Percentiles rank a stretch among this genome's conserved stretches.
These are phyloP conservation scores for Brassicogethes aeneus DNA, from an alignment of 2,888 invertebrate species.

Conservation along the genomic window DNA sequence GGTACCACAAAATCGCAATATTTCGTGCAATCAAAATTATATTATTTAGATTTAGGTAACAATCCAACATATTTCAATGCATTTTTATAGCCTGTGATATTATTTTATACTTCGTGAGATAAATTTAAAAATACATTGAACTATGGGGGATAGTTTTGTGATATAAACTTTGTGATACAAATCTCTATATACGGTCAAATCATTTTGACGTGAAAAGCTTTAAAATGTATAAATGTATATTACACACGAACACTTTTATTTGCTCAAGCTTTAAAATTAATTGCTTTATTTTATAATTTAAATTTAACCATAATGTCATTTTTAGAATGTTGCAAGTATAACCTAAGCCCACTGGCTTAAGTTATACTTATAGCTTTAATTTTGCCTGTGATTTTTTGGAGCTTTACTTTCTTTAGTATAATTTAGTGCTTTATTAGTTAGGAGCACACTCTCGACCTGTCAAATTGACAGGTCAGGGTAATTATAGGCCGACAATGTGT, in stretches of 20 bases:
- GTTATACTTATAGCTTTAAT: constrained; percentile 6
- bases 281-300: too few relatives aligned
- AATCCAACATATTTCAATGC: constrained; percentile 7
- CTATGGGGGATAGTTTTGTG: too few relatives aligned
- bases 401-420: background rate
- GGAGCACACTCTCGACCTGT: background rate
- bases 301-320: too few relatives aligned
- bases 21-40: constrained; percentile 5
- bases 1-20: too few relatives aligned
- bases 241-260: constrained; percentile 26
- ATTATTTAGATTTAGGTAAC: too few relatives aligned
- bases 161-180: constrained; percentile 11
- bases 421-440: constrained; percentile 5
- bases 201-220: too few relatives aligned
- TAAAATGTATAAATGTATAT: background rate
- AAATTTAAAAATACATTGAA: too few relatives aligned
- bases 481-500: constrained; percentile 38
- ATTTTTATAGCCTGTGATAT: constrained; percentile 13
- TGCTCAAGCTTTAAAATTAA: constrained; percentile 38
- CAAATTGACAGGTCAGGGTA: background rate
- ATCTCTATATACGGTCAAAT: too few relatives aligned
- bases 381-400: background rate
- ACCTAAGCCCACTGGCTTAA: background rate
- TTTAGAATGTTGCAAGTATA: too few relatives aligned
- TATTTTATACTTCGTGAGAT: too few relatives aligned